Conservation (phyloP, 1,140 invertebrate genomes). For the Calephelis virginiensis region DNA sequence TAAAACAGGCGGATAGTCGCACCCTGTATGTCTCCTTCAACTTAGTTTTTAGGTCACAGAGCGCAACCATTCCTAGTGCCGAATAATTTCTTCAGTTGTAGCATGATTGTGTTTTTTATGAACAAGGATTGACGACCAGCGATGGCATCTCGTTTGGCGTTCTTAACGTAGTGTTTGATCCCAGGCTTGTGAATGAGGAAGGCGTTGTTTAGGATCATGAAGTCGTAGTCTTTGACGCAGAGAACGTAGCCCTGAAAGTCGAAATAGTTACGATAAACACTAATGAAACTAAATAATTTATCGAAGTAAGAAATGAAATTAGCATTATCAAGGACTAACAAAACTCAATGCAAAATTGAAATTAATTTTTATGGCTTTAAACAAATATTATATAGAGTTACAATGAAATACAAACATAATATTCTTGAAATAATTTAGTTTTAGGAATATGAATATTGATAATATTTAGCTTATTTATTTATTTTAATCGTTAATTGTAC, state of each 20-base stretch:
- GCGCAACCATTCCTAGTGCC: constrained; percentile 89
- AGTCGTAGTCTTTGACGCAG: constrained; percentile 93
- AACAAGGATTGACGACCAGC: constrained; percentile 88
- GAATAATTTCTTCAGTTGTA: constrained; percentile 90
- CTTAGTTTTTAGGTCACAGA: constrained; percentile 80
- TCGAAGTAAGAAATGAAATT: too few relatives aligned
- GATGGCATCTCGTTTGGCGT: constrained; percentile 85
- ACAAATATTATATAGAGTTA: too few relatives aligned
- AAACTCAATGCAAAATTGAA: too few relatives aligned
- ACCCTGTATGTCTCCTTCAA: constrained; percentile 30
- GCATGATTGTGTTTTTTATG: constrained; percentile 89
- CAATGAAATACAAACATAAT: too few relatives aligned
- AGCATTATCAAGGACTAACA: too few relatives aligned
- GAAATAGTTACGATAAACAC: constrained; percentile 28
- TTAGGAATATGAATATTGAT: too few relatives aligned
- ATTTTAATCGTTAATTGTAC: too few relatives aligned
- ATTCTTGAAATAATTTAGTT: too few relatives aligned
- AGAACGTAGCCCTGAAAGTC: constrained; percentile 88
- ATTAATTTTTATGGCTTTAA: too few relatives aligned
- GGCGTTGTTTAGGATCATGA: constrained; percentile 93
- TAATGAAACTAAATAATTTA: neutral
- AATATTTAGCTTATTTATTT: too few relatives aligned
- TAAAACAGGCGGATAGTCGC: constrained; percentile 43
- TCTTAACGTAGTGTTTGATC: constrained; percentile 89
- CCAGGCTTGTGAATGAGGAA: constrained; percentile 93